Percentiles rank a stretch among this genome's conserved stretches.
phyloP scores from a whole-genome alignment of 2,113 vertebrate genomes.

The Pangasianodon gigas region DNA sequence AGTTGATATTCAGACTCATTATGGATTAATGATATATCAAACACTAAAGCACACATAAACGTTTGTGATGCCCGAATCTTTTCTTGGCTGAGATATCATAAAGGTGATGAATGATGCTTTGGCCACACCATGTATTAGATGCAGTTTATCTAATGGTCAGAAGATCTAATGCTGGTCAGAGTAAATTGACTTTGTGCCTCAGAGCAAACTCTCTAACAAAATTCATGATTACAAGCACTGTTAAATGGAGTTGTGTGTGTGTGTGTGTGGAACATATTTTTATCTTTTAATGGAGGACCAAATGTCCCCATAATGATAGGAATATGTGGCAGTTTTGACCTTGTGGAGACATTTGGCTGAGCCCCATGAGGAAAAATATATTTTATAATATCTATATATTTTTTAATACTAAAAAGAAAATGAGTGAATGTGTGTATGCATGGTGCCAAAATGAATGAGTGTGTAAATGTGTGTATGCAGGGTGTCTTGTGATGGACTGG shows the following conservation, averaged over 20 bases:
- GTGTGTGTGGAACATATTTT: background rate
- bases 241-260: slow-evolving; percentile 28
- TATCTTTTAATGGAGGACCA: background rate
- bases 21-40: slow-evolving; percentile 31
- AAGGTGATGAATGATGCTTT: slow-evolving; percentile 42
- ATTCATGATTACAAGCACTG: slow-evolving; percentile 46
- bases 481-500: background rate
- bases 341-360: background rate
- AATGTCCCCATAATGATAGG: background rate
- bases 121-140: slow-evolving; percentile 27
- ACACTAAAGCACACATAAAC: slow-evolving; percentile 16
- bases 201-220: slow-evolving; percentile 42
- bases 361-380: background rate
- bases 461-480: background rate
- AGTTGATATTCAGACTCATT: slow-evolving; percentile 19
- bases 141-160: slow-evolving; percentile 42
- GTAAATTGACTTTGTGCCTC: slow-evolving; percentile 52
- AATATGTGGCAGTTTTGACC: background rate
- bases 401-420: background rate
- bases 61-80: background rate
- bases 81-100: slow-evolving; percentile 12
- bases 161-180: slow-evolving; percentile 30
- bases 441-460: background rate
- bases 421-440: background rate
- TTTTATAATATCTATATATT: background rate